Evolutionary conservation across 1,140 invertebrate species (phyloP).

Genomic region (Epicauta chinensis): DNA sequence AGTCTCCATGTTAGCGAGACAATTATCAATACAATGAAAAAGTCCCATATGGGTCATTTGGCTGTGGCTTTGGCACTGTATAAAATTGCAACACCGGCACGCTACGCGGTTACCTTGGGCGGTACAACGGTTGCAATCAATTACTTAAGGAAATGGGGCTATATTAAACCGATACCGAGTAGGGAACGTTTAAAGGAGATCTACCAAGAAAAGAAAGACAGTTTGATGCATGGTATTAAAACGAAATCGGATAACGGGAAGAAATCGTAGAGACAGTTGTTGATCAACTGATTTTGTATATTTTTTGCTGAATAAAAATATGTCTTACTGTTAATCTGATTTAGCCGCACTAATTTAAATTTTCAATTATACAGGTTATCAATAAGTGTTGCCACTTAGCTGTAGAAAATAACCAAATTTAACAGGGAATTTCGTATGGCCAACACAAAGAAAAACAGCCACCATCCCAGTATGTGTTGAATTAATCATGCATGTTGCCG

Average conservation of each 20-base stretch:
- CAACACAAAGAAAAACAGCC: no score
- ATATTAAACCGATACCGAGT: constrained; percentile 61
- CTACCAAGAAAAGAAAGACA: constrained; percentile 50
- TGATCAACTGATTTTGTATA: no score
- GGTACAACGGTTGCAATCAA: constrained; percentile 67
- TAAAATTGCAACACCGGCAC: constrained; percentile 81
- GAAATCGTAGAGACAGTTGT: constrained; percentile 18
- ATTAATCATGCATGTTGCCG: no score
- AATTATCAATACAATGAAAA: constrained; percentile 64
- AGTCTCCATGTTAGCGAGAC: constrained; percentile 66
- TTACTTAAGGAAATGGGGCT: constrained; percentile 58
- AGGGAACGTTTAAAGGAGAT: constrained; percentile 55
- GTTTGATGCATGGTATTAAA: constrained; percentile 43
- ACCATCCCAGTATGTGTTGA: no score
- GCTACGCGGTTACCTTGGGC: constrained; percentile 85
- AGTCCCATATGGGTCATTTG: constrained; percentile 77
- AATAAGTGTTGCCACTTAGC: no score
- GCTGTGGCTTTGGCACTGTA: constrained; percentile 85
- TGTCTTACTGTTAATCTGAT: no score
- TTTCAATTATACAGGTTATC: no score
- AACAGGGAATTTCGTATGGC: no score
- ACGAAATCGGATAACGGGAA: constrained; percentile 42
- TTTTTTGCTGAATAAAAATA: no score
- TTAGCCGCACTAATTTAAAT: no score
- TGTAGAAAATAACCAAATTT: no score